phyloP scores from a whole-genome alignment of 2,113 vertebrate species.

The Azemiops feae region DNA sequence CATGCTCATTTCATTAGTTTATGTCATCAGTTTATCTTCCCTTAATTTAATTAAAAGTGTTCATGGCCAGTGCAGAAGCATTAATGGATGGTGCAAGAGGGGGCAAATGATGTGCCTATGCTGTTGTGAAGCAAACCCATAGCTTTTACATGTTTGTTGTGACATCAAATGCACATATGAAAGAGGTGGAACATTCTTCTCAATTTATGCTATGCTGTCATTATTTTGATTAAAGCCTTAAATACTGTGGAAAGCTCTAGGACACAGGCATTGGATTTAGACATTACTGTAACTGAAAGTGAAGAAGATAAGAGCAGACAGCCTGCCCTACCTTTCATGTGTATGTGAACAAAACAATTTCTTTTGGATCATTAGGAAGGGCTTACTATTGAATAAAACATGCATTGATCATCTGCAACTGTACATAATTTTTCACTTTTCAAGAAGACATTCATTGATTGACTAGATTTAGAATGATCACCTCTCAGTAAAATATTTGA shows the following conservation, averaged over 20 bases:
- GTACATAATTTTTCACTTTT: background rate
- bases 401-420: background rate
- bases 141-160: background rate
- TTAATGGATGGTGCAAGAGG: background rate
- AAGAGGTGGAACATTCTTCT: background rate
- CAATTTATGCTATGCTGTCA: background rate
- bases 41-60: background rate
- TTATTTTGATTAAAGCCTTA: background rate
- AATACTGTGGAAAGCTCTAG: background rate
- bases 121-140: background rate
- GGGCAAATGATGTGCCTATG: background rate
- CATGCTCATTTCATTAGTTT: background rate
- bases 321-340: background rate
- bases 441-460: conserved; percentile 5
- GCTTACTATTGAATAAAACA: background rate
- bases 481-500: conserved; percentile 18
- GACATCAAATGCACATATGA: background rate
- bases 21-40: background rate
- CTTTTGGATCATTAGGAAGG: background rate
- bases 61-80: background rate
- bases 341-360: background rate
- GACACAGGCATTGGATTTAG: background rate
- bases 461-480: background rate
- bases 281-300: background rate
- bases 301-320: background rate